phyloP scores from a whole-genome alignment of 1,140 invertebrate species.

The Leptoteleia sp. region DNA sequence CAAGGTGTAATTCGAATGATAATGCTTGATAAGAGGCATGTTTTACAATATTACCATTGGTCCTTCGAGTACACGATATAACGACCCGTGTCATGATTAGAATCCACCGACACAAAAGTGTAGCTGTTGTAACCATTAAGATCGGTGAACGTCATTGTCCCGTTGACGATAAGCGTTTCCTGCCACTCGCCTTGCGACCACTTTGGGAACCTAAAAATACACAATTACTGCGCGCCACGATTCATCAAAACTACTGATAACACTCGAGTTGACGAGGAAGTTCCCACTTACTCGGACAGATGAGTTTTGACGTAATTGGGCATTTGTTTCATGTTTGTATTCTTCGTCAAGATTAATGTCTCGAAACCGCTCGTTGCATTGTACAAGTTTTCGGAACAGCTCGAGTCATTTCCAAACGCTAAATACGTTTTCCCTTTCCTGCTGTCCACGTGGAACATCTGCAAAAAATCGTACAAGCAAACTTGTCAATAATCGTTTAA shows the following conservation, averaged over 20 bases:
- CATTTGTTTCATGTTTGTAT: slow-evolving; percentile 76
- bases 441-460: slow-evolving; percentile 84
- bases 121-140: slow-evolving; percentile 84
- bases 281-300: slow-evolving; percentile 74
- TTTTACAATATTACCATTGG: slow-evolving; percentile 73
- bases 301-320: slow-evolving; percentile 77
- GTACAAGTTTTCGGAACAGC: slow-evolving; percentile 83
- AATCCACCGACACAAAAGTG: slow-evolving; percentile 83
- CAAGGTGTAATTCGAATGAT: too few relatives aligned
- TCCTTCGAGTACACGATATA: slow-evolving; percentile 78
- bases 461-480: too few relatives aligned
- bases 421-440: slow-evolving; percentile 83
- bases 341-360: slow-evolving; percentile 82
- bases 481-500: too few relatives aligned
- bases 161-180: slow-evolving; percentile 83
- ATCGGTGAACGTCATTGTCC: slow-evolving; percentile 83
- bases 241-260: slow-evolving; percentile 40
- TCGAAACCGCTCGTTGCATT: slow-evolving; percentile 84
- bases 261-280: slow-evolving; percentile 20
- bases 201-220: slow-evolving; percentile 82
- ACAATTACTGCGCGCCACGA: slow-evolving; percentile 30
- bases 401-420: slow-evolving; percentile 86
- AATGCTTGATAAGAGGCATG: too few relatives aligned
- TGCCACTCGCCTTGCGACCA: slow-evolving; percentile 87
- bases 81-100: slow-evolving; percentile 75